Conservation (phyloP, 2,797 vertebrate species). For the Anguilla obscura region DNA sequence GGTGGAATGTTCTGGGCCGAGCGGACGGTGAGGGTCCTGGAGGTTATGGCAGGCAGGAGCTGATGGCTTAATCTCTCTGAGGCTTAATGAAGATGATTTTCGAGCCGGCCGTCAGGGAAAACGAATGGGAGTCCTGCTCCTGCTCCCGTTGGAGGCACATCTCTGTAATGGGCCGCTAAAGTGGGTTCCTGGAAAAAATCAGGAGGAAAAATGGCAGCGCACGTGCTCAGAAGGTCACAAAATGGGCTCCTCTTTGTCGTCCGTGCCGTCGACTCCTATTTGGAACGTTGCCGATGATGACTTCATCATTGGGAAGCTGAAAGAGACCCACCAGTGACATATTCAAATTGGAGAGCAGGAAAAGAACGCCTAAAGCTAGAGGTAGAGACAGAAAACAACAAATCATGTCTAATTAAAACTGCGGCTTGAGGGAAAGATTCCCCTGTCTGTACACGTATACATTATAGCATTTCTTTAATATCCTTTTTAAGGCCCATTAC, state of each 20-base stretch:
- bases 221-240: slow-evolving; percentile 45
- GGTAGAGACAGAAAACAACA: slow-evolving; percentile 54
- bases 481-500: slow-evolving; percentile 50
- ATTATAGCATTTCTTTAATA: slow-evolving; percentile 36
- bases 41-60: slow-evolving; percentile 43
- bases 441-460: slow-evolving; percentile 36
- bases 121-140: slow-evolving; percentile 59
- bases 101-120: slow-evolving; percentile 45
- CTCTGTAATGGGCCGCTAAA: slow-evolving; percentile 54
- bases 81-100: slow-evolving; percentile 60
- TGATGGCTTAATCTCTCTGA: slow-evolving; percentile 44
- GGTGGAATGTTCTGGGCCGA: slow-evolving; percentile 32
- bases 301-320: slow-evolving; percentile 40
- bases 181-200: slow-evolving; percentile 49
- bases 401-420: slow-evolving; percentile 53
- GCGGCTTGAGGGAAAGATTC: slow-evolving; percentile 41
- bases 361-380: slow-evolving; percentile 42
- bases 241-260: slow-evolving; percentile 43
- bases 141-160: slow-evolving; percentile 41
- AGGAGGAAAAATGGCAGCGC: slow-evolving; percentile 52
- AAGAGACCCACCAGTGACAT: slow-evolving; percentile 32
- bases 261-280: slow-evolving; percentile 55
- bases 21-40: slow-evolving; percentile 55
- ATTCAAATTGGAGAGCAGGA: background rate
- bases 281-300: slow-evolving; percentile 51